These are phyloP conservation scores for Plagiodera versicolora DNA, from an alignment of 2,888 invertebrate species.

Conservation along the genomic window DNA sequence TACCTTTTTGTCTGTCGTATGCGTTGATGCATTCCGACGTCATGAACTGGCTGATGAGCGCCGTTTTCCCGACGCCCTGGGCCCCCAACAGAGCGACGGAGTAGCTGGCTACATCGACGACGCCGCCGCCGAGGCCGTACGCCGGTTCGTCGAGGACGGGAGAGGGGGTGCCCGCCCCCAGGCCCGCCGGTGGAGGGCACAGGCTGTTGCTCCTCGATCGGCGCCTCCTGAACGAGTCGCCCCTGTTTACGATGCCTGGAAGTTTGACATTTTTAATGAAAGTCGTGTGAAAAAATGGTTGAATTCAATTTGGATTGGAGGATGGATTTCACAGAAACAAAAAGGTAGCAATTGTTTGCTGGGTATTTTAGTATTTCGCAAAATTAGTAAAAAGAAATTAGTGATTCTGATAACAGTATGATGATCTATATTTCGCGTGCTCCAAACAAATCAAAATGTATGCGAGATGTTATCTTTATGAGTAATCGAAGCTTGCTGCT, in stretches of 20 bases:
- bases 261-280: too few species aligned
- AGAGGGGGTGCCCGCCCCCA: constrained; percentile 46
- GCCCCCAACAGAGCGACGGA: constrained; percentile 78
- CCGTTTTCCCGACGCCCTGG: constrained; percentile 82
- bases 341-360: too few species aligned
- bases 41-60: constrained; percentile 85
- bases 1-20: constrained; percentile 84
- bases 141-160: constrained; percentile 59
- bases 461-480: too few species aligned
- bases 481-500: too few species aligned
- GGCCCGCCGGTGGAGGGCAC: constrained; percentile 58
- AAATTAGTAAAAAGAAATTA: too few species aligned
- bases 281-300: too few species aligned
- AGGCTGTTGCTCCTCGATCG: constrained; percentile 82
- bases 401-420: too few species aligned
- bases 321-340: too few species aligned
- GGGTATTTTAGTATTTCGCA: too few species aligned
- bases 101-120: constrained; percentile 47
- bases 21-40: constrained; percentile 94
- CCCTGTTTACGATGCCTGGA: constrained; percentile 87
- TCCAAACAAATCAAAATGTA: too few species aligned
- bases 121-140: constrained; percentile 22
- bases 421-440: too few species aligned
- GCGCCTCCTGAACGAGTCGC: constrained; percentile 88
- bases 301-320: too few species aligned